Percentiles rank a stretch among this genome's conserved stretches.
Conservation (phyloP, 2,888 invertebrate species). For the Neelides folsomi region DNA sequence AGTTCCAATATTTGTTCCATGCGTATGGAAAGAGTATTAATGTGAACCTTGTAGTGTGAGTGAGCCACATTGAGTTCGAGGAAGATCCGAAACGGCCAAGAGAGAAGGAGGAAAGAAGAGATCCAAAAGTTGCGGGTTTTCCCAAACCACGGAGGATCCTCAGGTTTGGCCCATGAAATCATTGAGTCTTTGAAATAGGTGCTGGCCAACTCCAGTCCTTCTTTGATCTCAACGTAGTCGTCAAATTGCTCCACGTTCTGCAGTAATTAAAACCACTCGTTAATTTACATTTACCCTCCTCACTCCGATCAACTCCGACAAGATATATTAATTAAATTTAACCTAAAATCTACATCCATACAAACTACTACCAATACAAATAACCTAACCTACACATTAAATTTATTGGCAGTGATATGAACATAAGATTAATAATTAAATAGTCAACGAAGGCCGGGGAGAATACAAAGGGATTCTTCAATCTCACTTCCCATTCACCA, state of each 20-base stretch:
- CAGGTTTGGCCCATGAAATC: conserved; percentile 40
- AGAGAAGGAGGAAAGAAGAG: conserved; percentile 55
- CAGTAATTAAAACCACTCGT: conserved; percentile 8
- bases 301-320: no score
- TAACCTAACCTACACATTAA: no score
- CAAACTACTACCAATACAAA: no score
- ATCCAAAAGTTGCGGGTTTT: conserved; percentile 59
- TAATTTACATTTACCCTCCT: not conserved
- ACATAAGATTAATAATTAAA: no score
- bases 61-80: conserved; percentile 70
- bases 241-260: conserved; percentile 65
- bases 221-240: conserved; percentile 73
- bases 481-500: no score
- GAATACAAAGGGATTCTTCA: no score
- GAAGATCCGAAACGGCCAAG: conserved; percentile 68
- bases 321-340: no score
- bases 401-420: no score
- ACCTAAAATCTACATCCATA: no score
- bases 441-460: no score
- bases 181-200: conserved; percentile 36
- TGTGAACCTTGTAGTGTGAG: conserved; percentile 59
- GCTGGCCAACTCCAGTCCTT: conserved; percentile 60
- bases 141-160: conserved; percentile 43
- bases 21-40: no score
- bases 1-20: not conserved